phyloP scores from a whole-genome alignment of 2,888 invertebrate species.

The Phragmatobia fuliginosa region DNA sequence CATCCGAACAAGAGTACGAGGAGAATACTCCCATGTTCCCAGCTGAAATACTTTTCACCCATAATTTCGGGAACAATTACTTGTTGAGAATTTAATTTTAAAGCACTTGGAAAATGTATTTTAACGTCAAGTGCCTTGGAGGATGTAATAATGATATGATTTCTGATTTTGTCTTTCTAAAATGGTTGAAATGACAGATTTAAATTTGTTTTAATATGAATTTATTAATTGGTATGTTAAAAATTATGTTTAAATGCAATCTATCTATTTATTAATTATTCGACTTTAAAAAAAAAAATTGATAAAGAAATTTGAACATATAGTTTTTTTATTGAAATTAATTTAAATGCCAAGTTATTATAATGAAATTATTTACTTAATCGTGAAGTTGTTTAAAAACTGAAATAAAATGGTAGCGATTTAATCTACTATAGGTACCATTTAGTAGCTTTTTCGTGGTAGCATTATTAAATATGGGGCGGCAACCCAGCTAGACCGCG shows the following conservation, averaged over 20 bases:
- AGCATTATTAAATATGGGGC: constrained; percentile 40
- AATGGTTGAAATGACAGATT: background rate
- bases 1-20: constrained; percentile 14
- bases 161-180: constrained; percentile 20
- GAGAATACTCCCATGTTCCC: constrained; percentile 32
- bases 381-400: too few relatives aligned
- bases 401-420: background rate
- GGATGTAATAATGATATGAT: constrained; percentile 37
- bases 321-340: background rate
- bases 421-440: constrained; percentile 15
- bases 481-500: constrained; percentile 63
- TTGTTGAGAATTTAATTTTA: constrained; percentile 66
- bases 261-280: background rate
- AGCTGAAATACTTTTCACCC: constrained; percentile 57
- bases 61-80: constrained; percentile 69
- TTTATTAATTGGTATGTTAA: background rate
- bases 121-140: constrained; percentile 45
- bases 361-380: background rate
- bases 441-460: constrained; percentile 25
- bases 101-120: constrained; percentile 58
- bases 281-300: background rate
- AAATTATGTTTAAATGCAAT: background rate
- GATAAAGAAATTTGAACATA: background rate
- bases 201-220: background rate
- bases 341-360: background rate